phyloP scores from a whole-genome alignment of 2,797 vertebrate species.

The Meda fulgida region DNA sequence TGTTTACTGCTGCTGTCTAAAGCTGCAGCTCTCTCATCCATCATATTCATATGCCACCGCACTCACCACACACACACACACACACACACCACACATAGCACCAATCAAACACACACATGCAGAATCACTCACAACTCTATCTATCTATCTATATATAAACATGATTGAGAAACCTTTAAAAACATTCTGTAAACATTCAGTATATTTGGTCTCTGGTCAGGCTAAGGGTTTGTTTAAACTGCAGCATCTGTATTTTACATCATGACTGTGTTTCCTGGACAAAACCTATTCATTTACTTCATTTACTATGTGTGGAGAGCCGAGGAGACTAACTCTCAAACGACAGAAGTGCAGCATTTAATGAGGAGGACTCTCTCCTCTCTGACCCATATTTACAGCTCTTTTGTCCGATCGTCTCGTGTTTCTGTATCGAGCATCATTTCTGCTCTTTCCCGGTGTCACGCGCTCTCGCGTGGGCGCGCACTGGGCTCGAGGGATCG shows the following conservation, averaged over 20 bases:
- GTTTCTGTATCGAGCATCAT: slow-evolving; percentile 49
- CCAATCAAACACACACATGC: slow-evolving; percentile 10
- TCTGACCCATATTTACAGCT: slow-evolving; percentile 44
- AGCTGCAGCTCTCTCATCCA: slow-evolving; percentile 82
- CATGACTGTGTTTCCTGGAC: background rate
- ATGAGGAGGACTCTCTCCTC: slow-evolving; percentile 12
- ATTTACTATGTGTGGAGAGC: no score
- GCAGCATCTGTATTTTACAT: background rate
- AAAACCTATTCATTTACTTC: background rate
- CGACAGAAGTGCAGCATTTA: background rate
- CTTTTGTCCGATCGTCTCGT: slow-evolving; percentile 39
- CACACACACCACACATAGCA: slow-evolving; percentile 17
- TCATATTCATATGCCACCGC: slow-evolving; percentile 81
- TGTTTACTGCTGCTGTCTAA: slow-evolving; percentile 85
- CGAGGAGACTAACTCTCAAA: background rate
- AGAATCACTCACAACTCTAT: background rate
- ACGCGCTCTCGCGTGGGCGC: slow-evolving; percentile 65
- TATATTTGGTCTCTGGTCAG: background rate
- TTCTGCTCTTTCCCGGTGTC: slow-evolving; percentile 66
- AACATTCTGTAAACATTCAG: background rate
- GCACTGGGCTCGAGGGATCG: slow-evolving; percentile 70
- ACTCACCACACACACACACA: slow-evolving; percentile 43
- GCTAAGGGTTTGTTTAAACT: background rate
- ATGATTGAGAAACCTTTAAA: background rate
- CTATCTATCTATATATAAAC: background rate